Evolutionary conservation across 1,140 invertebrate genomes (phyloP).

Genomic region (Nomia melanderi): DNA sequence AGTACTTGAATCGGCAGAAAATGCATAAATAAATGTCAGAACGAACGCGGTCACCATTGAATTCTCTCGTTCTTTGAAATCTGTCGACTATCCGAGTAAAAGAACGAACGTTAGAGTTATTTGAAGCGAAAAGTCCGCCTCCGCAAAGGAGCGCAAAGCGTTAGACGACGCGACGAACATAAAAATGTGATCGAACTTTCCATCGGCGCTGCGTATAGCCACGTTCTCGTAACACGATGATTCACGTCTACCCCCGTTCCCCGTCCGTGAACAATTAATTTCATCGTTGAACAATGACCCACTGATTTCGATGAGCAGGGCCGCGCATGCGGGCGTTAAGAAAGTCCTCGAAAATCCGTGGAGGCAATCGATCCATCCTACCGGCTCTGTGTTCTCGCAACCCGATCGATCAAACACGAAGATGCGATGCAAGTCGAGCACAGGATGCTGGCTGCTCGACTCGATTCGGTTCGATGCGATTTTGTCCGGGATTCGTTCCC

Average conservation of each 20-base stretch:
- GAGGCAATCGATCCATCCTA: slow-evolving; percentile 7
- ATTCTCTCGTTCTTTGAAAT: too few species aligned
- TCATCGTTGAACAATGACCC: slow-evolving; percentile 22
- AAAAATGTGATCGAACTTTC: too few species aligned
- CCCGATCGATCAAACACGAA: background rate
- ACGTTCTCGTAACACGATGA: background rate
- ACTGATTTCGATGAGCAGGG: slow-evolving; percentile 22
- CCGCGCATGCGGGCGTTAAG: slow-evolving; percentile 14
- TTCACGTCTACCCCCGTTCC: slow-evolving; percentile 16
- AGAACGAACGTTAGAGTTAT: too few species aligned
- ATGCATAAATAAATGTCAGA: too few species aligned
- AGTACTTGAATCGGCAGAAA: too few species aligned
- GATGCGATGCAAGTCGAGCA: background rate
- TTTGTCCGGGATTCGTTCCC: background rate
- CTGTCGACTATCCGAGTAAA: too few species aligned
- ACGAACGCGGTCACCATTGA: too few species aligned
- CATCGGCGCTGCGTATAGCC: too few species aligned
- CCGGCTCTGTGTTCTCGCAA: background rate
- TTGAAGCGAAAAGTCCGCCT: too few species aligned
- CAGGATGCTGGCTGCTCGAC: background rate
- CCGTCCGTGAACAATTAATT: slow-evolving; percentile 17
- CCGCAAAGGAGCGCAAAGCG: too few species aligned
- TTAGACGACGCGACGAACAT: too few species aligned
- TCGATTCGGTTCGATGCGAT: background rate
- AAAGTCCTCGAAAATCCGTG: slow-evolving; percentile 3